Percentiles rank a stretch among this genome's conserved stretches.
These are phyloP conservation scores for Eurystomus gularis DNA, from an alignment of 2,113 vertebrate genomes.

Conservation along the genomic window DNA sequence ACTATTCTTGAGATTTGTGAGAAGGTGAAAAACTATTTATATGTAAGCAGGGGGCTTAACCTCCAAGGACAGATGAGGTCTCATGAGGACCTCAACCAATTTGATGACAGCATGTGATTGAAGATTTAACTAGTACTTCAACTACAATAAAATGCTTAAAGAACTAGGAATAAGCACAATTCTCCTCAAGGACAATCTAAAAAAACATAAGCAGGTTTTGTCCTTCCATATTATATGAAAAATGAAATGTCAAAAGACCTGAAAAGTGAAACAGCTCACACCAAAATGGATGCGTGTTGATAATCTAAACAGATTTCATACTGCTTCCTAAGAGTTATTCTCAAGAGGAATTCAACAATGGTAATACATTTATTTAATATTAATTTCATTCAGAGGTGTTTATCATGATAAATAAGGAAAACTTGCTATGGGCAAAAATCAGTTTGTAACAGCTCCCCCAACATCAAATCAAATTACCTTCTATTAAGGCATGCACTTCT, in stretches of 20 bases:
- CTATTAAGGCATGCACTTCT: background rate
- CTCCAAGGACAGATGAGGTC: background rate
- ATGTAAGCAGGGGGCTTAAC: background rate
- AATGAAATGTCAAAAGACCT: background rate
- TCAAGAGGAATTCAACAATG: background rate
- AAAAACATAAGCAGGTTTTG: background rate
- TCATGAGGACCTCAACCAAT: background rate
- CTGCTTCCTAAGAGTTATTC: background rate
- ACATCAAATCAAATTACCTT: background rate
- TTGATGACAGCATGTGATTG: background rate
- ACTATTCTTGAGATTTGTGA: background rate
- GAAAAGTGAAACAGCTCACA: background rate
- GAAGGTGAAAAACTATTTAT: background rate
- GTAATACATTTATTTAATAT: background rate
- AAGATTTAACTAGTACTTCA: background rate
- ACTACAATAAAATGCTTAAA: background rate
- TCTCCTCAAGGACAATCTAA: background rate
- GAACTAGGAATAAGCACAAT: background rate
- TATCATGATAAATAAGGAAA: background rate
- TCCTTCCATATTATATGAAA: background rate
- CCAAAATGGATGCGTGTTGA: background rate
- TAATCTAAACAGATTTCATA: background rate
- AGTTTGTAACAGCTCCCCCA: background rate
- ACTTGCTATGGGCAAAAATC: background rate
- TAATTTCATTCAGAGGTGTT: background rate